phyloP scores from a whole-genome alignment of 2,113 vertebrate species.

The Agapornis roseicollis region DNA sequence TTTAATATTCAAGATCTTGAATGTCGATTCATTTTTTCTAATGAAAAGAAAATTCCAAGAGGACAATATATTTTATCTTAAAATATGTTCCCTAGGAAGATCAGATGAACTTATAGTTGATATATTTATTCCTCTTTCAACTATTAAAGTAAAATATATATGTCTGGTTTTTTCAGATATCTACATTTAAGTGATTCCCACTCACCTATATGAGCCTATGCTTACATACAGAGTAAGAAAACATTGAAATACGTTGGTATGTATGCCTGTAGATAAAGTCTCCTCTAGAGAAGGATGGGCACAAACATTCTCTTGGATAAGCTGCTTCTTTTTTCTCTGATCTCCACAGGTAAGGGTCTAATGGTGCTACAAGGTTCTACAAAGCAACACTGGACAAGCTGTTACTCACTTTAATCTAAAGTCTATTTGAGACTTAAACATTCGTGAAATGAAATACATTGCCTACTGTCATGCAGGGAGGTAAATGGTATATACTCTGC shows the following conservation, averaged over 20 bases:
- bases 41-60: neutral
- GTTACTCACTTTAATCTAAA: neutral
- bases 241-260: neutral
- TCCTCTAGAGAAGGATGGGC: neutral
- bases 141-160: neutral
- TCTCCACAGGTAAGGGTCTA: neutral
- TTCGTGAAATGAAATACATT: neutral
- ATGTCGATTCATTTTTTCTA: neutral
- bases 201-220: neutral
- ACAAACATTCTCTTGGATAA: neutral
- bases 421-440: neutral
- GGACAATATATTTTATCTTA: neutral
- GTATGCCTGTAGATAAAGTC: neutral
- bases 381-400: neutral
- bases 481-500: neutral
- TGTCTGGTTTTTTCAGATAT: neutral
- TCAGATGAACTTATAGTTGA: neutral
- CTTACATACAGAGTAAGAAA: neutral
- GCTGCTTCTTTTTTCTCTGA: neutral
- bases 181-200: neutral
- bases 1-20: neutral
- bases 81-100: neutral
- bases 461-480: neutral
- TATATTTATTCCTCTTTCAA: neutral
- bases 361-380: neutral